Evolutionary conservation across 2,797 vertebrate genomes (phyloP), one percentile per base, ranked within the genome.

Genomic region (Phoeniculus purpureus): DNA sequence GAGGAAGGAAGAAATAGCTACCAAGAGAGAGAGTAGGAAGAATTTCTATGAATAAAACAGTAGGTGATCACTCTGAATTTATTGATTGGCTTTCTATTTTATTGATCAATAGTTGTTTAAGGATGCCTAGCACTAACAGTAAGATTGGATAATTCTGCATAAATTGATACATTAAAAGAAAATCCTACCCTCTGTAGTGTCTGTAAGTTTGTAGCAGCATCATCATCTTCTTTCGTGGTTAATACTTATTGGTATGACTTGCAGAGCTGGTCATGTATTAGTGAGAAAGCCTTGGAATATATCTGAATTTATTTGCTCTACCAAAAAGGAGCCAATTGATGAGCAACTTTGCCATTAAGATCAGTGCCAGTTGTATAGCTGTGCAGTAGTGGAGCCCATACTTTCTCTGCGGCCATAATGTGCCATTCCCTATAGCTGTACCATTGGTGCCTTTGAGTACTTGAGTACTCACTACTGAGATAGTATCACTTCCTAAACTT

Each of bases 41-140:
- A 81, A 65, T 84, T 67, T 26, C 43, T 80, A 87, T 77, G 65
- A 80, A 82, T 86, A 84, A 92, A 86, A 50, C 11, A 58, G 37
- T 51, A 92, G 55, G 9, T 32, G 21, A 90, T 86, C 51, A 34
- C n/a, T 91, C 61, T 72, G 61, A 84, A 84, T 81, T 77, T 90
- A 92, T 75, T 87, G 78, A 71, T 52, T 84, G 56, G 60, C 25
- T 93, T 92, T 81, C 50, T 90, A 3, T 82, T 68, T 90, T 79
- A 82, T 73, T 82, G 68, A 78, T 78, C 45, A 45, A 2, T 81
- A 85, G 20, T 89, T 91, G 67, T 71, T 85, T 79, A 90, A 82
- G 45, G 31, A 32, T 85, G 40, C 31, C 55, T 80, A n/a, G 11
- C 22, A 37, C 48, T 43, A 48, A 48, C 31, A 60, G 52, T 77